These are phyloP conservation scores for Callospermophilus lateralis DNA, from an alignment of 2,113 vertebrate genomes.

Conservation along the genomic window DNA sequence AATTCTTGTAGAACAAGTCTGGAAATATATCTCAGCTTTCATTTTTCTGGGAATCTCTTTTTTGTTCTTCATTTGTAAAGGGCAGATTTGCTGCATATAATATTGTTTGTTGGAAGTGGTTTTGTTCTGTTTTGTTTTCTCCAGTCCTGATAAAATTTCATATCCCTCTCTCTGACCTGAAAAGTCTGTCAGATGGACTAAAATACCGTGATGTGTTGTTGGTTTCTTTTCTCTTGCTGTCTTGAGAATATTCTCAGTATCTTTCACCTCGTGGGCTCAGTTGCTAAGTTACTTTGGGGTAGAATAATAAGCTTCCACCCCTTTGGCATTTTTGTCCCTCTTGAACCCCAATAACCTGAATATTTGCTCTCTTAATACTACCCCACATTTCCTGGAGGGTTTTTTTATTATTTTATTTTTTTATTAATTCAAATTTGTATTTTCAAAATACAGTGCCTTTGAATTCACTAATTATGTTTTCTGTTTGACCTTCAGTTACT, in stretches of 20 bases:
- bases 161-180: not conserved
- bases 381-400: too few relatives aligned
- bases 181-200: not conserved
- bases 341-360: not conserved
- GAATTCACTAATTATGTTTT: not conserved
- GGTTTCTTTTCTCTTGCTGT: not conserved
- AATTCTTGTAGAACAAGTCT: not conserved
- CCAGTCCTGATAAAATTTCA: not conserved
- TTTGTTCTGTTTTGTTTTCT: not conserved
- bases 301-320: not conserved
- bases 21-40: not conserved
- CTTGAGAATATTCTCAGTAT: too few relatives aligned
- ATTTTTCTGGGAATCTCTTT: not conserved
- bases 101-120: not conserved
- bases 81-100: not conserved
- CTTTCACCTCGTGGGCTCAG: not conserved
- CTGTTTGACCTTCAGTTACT: not conserved
- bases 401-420: not conserved
- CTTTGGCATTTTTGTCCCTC: not conserved
- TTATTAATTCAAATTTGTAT: not conserved
- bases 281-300: not conserved
- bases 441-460: not conserved
- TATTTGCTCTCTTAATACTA: not conserved
- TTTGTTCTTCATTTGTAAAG: not conserved
- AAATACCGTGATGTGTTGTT: not conserved